phyloP scores from a whole-genome alignment of 2,113 vertebrate species.

The Hippolais icterina region DNA sequence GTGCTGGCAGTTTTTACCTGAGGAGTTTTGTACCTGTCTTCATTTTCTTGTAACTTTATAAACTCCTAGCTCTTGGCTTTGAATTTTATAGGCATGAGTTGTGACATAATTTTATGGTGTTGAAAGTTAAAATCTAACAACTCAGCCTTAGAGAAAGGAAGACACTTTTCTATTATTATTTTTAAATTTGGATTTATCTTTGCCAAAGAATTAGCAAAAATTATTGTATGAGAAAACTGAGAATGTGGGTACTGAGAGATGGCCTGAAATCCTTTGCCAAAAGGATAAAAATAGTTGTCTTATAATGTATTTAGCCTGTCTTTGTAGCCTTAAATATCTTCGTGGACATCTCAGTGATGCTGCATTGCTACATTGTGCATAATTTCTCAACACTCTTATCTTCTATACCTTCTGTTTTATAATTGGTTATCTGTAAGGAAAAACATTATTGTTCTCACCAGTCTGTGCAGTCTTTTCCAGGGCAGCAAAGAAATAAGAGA shows the following conservation, averaged over 20 bases:
- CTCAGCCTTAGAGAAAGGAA: not conserved
- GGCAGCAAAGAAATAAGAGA: not conserved
- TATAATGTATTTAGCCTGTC: not conserved
- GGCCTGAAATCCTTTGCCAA: not conserved
- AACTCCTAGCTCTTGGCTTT: not conserved
- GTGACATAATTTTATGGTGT: not conserved
- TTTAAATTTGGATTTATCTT: not conserved
- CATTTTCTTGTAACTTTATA: not conserved
- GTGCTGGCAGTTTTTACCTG: not conserved
- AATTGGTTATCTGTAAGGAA: not conserved
- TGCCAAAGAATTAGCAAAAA: not conserved
- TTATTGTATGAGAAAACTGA: not conserved
- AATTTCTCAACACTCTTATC: not conserved
- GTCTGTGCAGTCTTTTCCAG: not conserved
- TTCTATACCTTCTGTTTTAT: not conserved
- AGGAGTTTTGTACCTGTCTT: not conserved
- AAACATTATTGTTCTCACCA: not conserved
- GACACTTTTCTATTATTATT: not conserved
- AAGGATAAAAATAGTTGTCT: not conserved
- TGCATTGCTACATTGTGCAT: not conserved
- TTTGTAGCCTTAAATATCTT: not conserved
- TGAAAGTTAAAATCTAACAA: not conserved
- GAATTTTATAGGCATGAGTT: not conserved
- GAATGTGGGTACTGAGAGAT: rapidly evolving
- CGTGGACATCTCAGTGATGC: not conserved